Evolutionary conservation across 1,140 invertebrate genomes (phyloP), one percentile per base, ranked within the genome.

Genomic region (Leptoteleia sp.): DNA sequence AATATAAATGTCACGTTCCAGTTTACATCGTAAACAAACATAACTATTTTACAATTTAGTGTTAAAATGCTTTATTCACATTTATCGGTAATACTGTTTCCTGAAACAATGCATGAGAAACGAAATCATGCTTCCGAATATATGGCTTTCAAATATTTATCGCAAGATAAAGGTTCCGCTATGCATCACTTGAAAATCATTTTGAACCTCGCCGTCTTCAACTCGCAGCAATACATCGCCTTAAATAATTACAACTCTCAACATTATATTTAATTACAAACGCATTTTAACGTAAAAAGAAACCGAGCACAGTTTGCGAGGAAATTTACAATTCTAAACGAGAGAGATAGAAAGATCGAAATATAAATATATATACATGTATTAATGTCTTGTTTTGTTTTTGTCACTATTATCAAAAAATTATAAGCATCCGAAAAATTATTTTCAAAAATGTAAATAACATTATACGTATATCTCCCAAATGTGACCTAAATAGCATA

Each of bases 131-230:
- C n/a, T n/a, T n/a, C n/a, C n/a, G 64, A 55, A 54, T 42, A 47
- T 48, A 37, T 47, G 35, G 42, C 43, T 70, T 45, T 65, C 16
- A 70, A 70, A 70, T 59, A 59, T 70, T 70, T 59, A 70, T 70
- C 65, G 43, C 52, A 43, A 70, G 65, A 57, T 70, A 59, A 59
- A 61, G 33, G 54, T 43, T 37, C 59, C 45, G 45, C 45, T 54
- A 22, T 61, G 27, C 45, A 59, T 70, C 52, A 70, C 65, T 70
- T 31, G 15, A 9, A n/a, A 50, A 43, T 50, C 65, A 40, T 40
- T 59, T 33, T 15, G 31, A 57, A 55, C 57, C 40, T 16, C 13
- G 7, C 29, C 13, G 13, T 67, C 45, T 65, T 65, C 16, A 52
- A 52, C 38, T 35, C 25, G n/a, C 33, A 67, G 47, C 37, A 33